Evolutionary conservation across 2,888 invertebrate genomes (phyloP).

Genomic region (Hecatera dysodea): DNA sequence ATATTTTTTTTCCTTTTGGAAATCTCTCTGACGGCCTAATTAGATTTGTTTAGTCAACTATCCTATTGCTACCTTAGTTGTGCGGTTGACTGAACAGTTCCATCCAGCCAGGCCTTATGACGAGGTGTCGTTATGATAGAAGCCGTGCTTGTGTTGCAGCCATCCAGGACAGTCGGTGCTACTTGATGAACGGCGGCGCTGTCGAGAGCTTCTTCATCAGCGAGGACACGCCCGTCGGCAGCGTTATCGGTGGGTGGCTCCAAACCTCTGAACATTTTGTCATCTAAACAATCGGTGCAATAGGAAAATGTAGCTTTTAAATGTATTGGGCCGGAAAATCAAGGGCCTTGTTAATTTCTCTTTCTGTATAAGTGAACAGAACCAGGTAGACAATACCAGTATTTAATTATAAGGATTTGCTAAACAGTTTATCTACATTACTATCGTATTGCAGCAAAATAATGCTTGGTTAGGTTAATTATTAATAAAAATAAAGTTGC

Average conservation of each 20-base stretch:
- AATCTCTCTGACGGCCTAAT: too few species aligned
- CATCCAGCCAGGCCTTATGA: not conserved
- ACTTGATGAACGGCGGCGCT: slow-evolving; percentile 97
- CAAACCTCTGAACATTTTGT: not conserved
- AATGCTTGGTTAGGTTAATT: slow-evolving; percentile 28
- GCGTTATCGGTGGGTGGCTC: slow-evolving; percentile 92
- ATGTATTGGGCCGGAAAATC: not conserved
- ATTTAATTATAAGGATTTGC: not conserved
- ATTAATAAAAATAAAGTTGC: slow-evolving; percentile 1
- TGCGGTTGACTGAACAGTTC: slow-evolving; percentile 16
- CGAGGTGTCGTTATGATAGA: not conserved
- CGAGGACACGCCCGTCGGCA: slow-evolving; percentile 95
- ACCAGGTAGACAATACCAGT: slow-evolving; percentile 9
- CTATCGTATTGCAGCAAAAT: slow-evolving; percentile 15
- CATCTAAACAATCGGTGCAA: not conserved
- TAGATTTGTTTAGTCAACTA: too few species aligned
- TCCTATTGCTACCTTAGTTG: not conserved
- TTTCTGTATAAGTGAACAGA: not conserved
- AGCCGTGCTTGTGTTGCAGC: slow-evolving; percentile 83
- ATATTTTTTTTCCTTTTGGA: too few species aligned
- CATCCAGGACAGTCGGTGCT: slow-evolving; percentile 96
- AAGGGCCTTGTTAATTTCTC: not conserved
- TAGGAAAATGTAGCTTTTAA: not conserved
- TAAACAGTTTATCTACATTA: slow-evolving; percentile 8
- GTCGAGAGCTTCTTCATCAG: slow-evolving; percentile 97